phyloP scores from a whole-genome alignment of 2,888 invertebrate species.

The Plagiodera versicolora region DNA sequence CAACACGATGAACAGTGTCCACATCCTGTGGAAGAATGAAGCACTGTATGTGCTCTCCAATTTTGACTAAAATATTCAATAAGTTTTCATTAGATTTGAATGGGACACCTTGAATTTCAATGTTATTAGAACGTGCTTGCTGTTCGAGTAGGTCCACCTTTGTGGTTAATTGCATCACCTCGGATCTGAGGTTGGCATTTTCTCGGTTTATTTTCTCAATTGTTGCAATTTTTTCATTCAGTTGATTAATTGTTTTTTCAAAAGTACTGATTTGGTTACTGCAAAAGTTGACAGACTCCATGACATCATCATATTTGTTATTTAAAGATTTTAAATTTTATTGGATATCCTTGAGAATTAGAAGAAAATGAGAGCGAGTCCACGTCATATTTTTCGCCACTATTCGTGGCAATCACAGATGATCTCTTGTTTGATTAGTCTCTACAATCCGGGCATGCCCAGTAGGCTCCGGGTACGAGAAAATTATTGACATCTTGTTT shows the following conservation, averaged over 20 bases:
- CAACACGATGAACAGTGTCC: no score
- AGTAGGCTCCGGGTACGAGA: slow-evolving; percentile 1
- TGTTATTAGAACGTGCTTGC: not conserved
- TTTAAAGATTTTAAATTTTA: not conserved
- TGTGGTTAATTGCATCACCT: no score
- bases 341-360: not conserved
- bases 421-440: not conserved
- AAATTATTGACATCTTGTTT: not conserved
- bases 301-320: no score
- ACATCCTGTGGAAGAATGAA: no score
- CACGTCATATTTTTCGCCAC: not conserved
- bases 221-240: not conserved
- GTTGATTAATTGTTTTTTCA: not conserved
- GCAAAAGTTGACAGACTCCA: no score
- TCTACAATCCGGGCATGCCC: not conserved
- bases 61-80: no score
- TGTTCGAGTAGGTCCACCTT: not conserved
- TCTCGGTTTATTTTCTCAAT: not conserved
- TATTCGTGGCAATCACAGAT: not conserved
- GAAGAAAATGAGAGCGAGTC: not conserved
- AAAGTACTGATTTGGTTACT: no score
- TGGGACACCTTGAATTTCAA: not conserved
- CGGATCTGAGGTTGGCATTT: not conserved
- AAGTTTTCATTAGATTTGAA: not conserved
- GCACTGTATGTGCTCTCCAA: no score